Base-by-base conservation (phyloP, 2,113 vertebrate species). In the Zonotrichia leucophrys region DNA sequence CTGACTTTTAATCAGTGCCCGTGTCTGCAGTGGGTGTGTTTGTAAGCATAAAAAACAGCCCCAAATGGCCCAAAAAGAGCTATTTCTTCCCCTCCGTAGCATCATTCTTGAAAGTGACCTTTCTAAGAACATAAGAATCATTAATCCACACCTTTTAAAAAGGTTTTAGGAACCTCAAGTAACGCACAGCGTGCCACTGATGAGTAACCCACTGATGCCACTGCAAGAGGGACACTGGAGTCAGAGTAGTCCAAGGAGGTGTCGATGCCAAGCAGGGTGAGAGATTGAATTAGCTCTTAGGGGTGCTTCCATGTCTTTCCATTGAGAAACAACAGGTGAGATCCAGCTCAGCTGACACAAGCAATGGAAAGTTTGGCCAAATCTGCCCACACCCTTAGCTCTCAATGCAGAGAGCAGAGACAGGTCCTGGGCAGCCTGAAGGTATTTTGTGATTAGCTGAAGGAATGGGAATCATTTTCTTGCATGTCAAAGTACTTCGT, bases 1-100 rank as follows among this genome's bases (percentile, higher is more conserved):
- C 83, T 68, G 89, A 60, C 62, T 94, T 92, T n/a, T 87, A 94
- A 89, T 95, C 88, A 94, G 60, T 23, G 19, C 20, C 35, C 50
- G 17, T 83, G 53, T 83, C 82, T 59, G 19, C 17, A 88, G 58
- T 44, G 81, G 66, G 50, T 58, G 68, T 63, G 49, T 73, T 82
- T 83, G 33, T 72, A 52, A 59, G 69, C 64, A 78, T 18, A 66
- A 81, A 76, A 91, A 90, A 10, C 64, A 79, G 33, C 17, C 75
- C 41, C 47, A 37, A 78, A 78, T 30, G 35, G 8, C 58, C 68
- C 64, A 22, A 23, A 69, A 90, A 66, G 41, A 83, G 22, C 19
- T 14, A 14, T 42, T 78, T 55, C 69, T 70, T 77, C 50, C 35
- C 30, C 18, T 87, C 15, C 33, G 11, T 44, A 39, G 39, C 23